Evolutionary conservation across 1,140 invertebrate genomes (phyloP).

Genomic region (Pectinophora gossypiella): DNA sequence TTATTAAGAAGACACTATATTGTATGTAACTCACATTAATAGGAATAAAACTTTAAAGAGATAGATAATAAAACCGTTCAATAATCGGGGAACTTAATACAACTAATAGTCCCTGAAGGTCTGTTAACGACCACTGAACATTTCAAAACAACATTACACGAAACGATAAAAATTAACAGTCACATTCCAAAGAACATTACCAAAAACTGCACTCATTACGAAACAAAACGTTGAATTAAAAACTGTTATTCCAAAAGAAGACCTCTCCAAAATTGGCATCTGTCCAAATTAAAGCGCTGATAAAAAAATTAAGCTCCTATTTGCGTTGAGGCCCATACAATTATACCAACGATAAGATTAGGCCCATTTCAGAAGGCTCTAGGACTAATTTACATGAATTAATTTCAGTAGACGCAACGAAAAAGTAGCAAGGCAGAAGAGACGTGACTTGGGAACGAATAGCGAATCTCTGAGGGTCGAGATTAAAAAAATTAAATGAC

Average conservation of each 20-base stretch:
- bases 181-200: background rate
- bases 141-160: background rate
- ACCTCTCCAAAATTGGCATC: conserved; percentile 6
- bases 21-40: too few relatives aligned
- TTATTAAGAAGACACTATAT: too few relatives aligned
- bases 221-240: background rate
- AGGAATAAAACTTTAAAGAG: too few relatives aligned
- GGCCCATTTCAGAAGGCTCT: conserved; percentile 33
- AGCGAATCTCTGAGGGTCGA: conserved; percentile 7
- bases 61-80: background rate
- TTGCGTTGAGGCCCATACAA: conserved; percentile 29
- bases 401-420: conserved; percentile 37
- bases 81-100: background rate
- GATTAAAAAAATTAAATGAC: background rate
- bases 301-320: conserved; percentile 33
- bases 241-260: background rate
- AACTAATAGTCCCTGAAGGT: background rate
- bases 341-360: conserved; percentile 40
- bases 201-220: background rate
- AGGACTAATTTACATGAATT: conserved; percentile 41
- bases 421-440: conserved; percentile 31
- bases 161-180: background rate
- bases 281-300: conserved; percentile 6
- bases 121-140: background rate
- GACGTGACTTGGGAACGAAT: conserved; percentile 39